Evolutionary conservation across 2,113 vertebrate species (phyloP).

Genomic region (Aspiorhynchus laticeps): DNA sequence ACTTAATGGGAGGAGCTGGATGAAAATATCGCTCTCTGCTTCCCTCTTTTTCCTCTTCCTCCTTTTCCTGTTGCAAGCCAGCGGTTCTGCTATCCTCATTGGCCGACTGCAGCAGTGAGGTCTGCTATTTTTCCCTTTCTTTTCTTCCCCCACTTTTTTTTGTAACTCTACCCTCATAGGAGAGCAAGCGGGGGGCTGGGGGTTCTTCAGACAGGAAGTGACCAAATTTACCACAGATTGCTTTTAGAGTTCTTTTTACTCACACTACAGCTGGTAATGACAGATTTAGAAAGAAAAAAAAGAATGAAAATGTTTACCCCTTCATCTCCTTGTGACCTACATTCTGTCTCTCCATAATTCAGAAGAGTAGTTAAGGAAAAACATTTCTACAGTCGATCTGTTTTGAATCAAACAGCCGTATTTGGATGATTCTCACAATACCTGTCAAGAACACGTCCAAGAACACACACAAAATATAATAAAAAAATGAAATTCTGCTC

Average conservation of each 20-base stretch:
- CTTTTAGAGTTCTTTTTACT: slow-evolving; percentile 69
- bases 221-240: slow-evolving; percentile 71
- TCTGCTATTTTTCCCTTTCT: slow-evolving; percentile 59
- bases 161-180: slow-evolving; percentile 66
- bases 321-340: background rate
- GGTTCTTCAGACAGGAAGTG: slow-evolving; percentile 74
- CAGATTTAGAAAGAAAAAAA: slow-evolving; percentile 55
- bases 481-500: no score
- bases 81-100: slow-evolving; percentile 61
- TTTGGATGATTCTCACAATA: background rate
- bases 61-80: slow-evolving; percentile 37
- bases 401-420: background rate
- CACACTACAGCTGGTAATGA: slow-evolving; percentile 33
- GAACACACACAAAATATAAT: no score
- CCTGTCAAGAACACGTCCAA: background rate
- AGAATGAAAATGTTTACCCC: slow-evolving; percentile 45
- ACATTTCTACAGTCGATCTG: background rate
- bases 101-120: slow-evolving; percentile 59
- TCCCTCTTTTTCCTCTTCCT: slow-evolving; percentile 36
- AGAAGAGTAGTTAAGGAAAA: background rate
- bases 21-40: slow-evolving; percentile 18
- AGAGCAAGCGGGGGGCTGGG: slow-evolving; percentile 55
- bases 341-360: background rate
- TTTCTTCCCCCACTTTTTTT: slow-evolving; percentile 45
- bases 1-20: slow-evolving; percentile 7